Evolutionary conservation across 1,140 invertebrate genomes (phyloP).

Genomic region (Globodera rostochiensis): DNA sequence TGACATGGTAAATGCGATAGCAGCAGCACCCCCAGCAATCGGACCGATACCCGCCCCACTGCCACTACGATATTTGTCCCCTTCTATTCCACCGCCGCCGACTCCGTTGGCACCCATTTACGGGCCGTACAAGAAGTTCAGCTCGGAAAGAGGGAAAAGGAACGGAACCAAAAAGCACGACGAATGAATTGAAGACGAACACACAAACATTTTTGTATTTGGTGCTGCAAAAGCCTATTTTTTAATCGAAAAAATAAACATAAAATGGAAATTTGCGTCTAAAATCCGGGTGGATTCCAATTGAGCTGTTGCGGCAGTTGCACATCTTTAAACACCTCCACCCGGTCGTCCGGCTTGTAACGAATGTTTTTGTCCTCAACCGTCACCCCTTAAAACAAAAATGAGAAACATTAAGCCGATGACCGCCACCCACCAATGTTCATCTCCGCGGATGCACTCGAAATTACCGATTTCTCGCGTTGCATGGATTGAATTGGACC

Average conservation of each 20-base stretch:
- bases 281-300: conserved; percentile 62
- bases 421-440: conserved; percentile 43
- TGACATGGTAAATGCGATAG: not conserved
- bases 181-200: conserved; percentile 22
- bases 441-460: conserved; percentile 50
- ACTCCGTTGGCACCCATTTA: not conserved
- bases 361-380: conserved; percentile 54
- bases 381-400: conserved; percentile 46
- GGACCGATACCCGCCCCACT: not conserved
- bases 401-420: not conserved
- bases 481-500: conserved; percentile 61
- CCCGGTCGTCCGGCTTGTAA: conserved; percentile 57
- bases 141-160: conserved; percentile 1
- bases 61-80: not conserved
- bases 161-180: conserved; percentile 26
- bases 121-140: not conserved
- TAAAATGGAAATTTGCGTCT: not conserved
- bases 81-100: not conserved
- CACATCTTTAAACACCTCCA: conserved; percentile 57
- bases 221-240: not conserved
- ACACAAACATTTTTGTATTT: not conserved
- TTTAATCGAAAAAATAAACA: not conserved
- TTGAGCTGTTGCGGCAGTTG: conserved; percentile 45
- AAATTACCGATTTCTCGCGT: conserved; percentile 52
- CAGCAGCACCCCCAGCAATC: not conserved